Evolutionary conservation across 2,113 vertebrate genomes (phyloP).

Genomic region (Peromyscus californicus): DNA sequence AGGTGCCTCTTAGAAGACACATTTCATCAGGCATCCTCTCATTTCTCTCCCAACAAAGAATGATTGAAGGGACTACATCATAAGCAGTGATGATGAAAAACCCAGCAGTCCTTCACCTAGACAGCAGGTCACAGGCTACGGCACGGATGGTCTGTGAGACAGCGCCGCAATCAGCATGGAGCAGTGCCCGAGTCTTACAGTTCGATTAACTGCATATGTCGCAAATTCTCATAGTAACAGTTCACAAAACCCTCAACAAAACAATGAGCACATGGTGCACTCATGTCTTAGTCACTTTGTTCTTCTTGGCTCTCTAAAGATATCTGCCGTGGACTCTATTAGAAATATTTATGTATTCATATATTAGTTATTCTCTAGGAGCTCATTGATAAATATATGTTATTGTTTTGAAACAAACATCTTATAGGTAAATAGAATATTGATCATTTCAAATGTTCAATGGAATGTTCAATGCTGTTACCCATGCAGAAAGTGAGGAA

Average conservation of each 20-base stretch:
- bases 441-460: background rate
- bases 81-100: constrained; percentile 19
- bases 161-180: background rate
- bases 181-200: background rate
- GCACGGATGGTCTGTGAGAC: background rate
- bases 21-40: background rate
- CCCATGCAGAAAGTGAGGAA: background rate
- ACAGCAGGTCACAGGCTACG: background rate
- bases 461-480: background rate
- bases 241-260: constrained; percentile 11
- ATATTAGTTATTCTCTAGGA: constrained; percentile 45
- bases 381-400: background rate
- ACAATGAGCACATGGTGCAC: background rate
- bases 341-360: constrained; percentile 16
- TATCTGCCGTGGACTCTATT: background rate
- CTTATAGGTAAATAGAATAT: background rate
- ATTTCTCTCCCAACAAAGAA: constrained; percentile 35
- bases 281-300: background rate
- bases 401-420: constrained; percentile 20
- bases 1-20: background rate
- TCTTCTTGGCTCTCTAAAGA: constrained; percentile 14
- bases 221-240: background rate
- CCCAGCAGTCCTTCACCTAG: background rate
- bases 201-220: constrained; percentile 26
- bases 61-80: background rate